Evolutionary conservation across 2,888 invertebrate species (phyloP), one percentile per base, ranked within the genome.

Genomic region (Cheilosia pagana): DNA sequence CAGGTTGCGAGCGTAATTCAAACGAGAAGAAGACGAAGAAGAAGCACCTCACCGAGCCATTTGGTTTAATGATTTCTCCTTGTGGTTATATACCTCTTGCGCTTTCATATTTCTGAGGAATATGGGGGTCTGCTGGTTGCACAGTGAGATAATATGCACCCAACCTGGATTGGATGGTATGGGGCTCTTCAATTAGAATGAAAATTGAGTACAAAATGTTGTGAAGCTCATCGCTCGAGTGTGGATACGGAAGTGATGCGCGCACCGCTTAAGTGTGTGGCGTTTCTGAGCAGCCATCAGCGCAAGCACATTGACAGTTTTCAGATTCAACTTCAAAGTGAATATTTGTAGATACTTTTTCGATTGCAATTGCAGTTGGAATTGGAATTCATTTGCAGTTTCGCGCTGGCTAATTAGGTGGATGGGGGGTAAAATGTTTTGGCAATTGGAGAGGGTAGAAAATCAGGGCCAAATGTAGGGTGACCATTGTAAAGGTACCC

Each of bases 111-210:
- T 81, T 70, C 25, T 52, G 68, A 57, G 41, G 50, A 31, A n/a
- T 6, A 21, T 68, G 60, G 39, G 39, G 53, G 59, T 35, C 31
- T 41, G 14, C n/a, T n/a, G n/a, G n/a, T 10, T 12, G 41, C 4
- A 16, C 19, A 19, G 57, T 50, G 35, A 45, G 55, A 16, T 50
- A 50, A 50, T n/a, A 50, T n/a, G 19, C 41, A 45, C 59, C 31
- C 55, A 62, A 55, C 62, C 52, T 65, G 12, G n/a, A n/a, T n/a
- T n/a, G n/a, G n/a, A 4, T 12, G 70, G 81, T 71, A n/a, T 28
- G 28, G 28, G 71, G 59, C 75, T 76, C 65, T 81, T 81, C 81
- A 81, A 76, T 81, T 81, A 76, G 81, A 81, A 81, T 81, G 76
- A 41, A 71, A 41, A 71, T 65, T 70, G 81, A 70, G 76, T 81